phyloP scores from a whole-genome alignment of 1,140 invertebrate species.

The Drosophila lowei region DNA sequence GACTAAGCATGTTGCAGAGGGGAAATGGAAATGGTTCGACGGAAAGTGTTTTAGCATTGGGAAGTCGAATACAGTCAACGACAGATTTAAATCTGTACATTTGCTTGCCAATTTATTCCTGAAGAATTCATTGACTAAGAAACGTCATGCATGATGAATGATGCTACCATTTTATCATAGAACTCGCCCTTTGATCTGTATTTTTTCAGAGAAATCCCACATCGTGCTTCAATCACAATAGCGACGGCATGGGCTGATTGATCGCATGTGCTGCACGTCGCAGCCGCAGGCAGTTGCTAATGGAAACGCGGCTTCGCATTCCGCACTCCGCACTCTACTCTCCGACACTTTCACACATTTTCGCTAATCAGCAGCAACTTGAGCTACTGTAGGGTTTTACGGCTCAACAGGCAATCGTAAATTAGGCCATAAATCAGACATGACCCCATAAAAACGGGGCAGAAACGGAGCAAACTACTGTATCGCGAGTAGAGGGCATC shows the following conservation, averaged over 20 bases:
- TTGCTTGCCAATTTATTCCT: too few relatives aligned
- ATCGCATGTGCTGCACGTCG: conserved; percentile 32
- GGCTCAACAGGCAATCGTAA: conserved; percentile 48
- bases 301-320: conserved; percentile 28
- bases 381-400: conserved; percentile 63
- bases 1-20: too few relatives aligned
- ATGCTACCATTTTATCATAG: too few relatives aligned
- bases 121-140: too few relatives aligned
- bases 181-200: too few relatives aligned
- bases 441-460: conserved; percentile 42
- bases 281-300: conserved; percentile 25
- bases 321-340: neutral
- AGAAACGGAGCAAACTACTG: conserved; percentile 46
- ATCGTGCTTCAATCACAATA: conserved; percentile 5
- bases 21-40: too few relatives aligned
- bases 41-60: too few relatives aligned
- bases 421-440: conserved; percentile 56
- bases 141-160: too few relatives aligned
- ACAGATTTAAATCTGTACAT: too few relatives aligned
- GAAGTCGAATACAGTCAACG: too few relatives aligned
- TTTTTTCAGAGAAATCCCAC: neutral
- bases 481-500: neutral
- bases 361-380: conserved; percentile 65
- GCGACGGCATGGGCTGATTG: conserved; percentile 11
- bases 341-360: conserved; percentile 72